Percentiles rank a stretch among this genome's conserved stretches.
These are phyloP conservation scores for Psittacula derbiana DNA, from an alignment of 2,797 vertebrate genomes.

Conservation along the genomic window DNA sequence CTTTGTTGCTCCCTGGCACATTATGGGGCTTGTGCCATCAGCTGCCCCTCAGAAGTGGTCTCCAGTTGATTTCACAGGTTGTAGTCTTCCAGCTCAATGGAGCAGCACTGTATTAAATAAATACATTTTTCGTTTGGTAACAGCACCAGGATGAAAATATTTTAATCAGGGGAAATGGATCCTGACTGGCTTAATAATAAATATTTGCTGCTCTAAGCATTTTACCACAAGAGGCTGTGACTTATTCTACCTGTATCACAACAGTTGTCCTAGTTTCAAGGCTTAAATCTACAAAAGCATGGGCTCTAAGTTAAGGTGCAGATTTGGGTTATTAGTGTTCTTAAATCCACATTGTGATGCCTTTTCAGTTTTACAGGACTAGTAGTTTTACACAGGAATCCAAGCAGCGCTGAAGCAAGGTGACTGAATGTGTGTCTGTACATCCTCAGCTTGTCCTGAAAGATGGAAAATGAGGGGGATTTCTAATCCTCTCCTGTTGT, in stretches of 20 bases:
- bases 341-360: background rate
- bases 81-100: background rate
- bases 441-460: background rate
- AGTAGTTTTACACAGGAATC: background rate
- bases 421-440: fast-evolving
- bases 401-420: background rate
- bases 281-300: background rate
- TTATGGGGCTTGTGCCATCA: background rate
- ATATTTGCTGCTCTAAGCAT: constrained; percentile 29
- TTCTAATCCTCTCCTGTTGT: background rate
- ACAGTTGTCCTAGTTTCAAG: constrained; percentile 18
- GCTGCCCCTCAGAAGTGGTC: background rate
- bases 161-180: constrained; percentile 45
- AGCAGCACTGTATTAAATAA: background rate
- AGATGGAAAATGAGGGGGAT: background rate
- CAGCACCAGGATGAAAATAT: background rate
- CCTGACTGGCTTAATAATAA: background rate
- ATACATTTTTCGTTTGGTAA: background rate
- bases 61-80: background rate
- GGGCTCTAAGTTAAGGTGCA: background rate
- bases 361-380: background rate
- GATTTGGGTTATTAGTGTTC: background rate
- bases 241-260: background rate
- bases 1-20: fast-evolving
- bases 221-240: background rate